Base-by-base conservation (phyloP, 2,888 invertebrate species). In the Campoplex nolae region DNA sequence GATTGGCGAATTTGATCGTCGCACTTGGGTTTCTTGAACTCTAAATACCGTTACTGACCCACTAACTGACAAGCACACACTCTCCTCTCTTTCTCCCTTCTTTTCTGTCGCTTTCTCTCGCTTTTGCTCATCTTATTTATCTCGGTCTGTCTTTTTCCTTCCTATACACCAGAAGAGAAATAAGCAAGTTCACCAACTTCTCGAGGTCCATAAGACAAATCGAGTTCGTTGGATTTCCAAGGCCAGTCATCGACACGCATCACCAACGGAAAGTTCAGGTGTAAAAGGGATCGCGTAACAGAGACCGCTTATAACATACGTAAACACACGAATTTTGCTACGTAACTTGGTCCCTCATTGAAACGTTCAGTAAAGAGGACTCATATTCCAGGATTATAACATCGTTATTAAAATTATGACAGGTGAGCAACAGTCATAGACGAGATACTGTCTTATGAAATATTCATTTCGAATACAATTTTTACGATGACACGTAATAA, bases 11-110 rank as follows among this genome's bases (percentile, higher is more conserved):
- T 92, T 91, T 89, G 89, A 91, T 65, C 85, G 90, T 88, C 84
- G 88, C 84, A 88, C 58, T 88, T 85, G 92, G 90, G 94, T 93
- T 94, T 93, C 92, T 94, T 93, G 93, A 94, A 93, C 93, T 91
- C 89, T 84, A 86, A 79, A 82, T 93, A 93, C 94, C 94, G 94
- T 94, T 94, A 94, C 88, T 91, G 94, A 93, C 94, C 94, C 92
- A 94, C 93, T 94, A 93, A 92, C 93, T 91, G 92, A 93, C 90
- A 92, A 91, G 92, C 82, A 89, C 91, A 76, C 48, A 62, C 56
- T 32, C 23, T 76, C 78, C 51, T 83, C 51, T 81, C 80, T 62
- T 68, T 74, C 83, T 78, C 32, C 38, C 74, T 85, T 56, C 35
- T 32, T 67, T 45, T 82, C 9, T 71, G 13, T 35, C 74, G 3